Conservation (phyloP, 2,888 invertebrate genomes). For the Ommatoiulus sabulosus region DNA sequence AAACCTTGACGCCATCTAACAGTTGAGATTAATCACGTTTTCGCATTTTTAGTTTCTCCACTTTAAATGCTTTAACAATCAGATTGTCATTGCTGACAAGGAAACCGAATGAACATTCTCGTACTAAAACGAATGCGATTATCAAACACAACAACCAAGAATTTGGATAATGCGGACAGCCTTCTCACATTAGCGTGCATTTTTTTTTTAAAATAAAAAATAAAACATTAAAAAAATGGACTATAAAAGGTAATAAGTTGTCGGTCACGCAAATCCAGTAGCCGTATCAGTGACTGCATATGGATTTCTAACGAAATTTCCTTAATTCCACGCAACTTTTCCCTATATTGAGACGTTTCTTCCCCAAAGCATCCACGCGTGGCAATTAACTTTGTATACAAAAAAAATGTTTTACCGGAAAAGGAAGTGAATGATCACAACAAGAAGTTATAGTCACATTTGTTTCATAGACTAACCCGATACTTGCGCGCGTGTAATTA, state of each 20-base stretch:
- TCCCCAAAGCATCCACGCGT: neutral
- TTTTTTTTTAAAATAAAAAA: too few relatives aligned
- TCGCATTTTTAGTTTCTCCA: neutral
- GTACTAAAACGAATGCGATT: neutral
- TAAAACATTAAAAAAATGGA: neutral
- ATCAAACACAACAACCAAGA: conserved; percentile 17
- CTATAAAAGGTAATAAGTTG: neutral
- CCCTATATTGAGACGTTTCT: neutral
- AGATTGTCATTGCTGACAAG: conserved; percentile 27
- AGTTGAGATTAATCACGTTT: conserved; percentile 13
- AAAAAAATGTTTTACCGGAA: neutral
- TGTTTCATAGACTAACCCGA: neutral
- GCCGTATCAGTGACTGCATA: neutral
- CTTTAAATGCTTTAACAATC: neutral
- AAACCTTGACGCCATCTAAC: conserved; percentile 17
- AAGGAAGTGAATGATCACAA: neutral
- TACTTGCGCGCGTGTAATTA: too few relatives aligned
- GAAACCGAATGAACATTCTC: neutral
- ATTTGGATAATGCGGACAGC: conserved; percentile 17
- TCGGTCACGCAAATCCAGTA: neutral
- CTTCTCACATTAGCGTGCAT: conserved; percentile 1
- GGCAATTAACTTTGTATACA: neutral
- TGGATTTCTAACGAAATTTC: neutral
- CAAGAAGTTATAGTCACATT: neutral
- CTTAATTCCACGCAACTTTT: conserved; percentile 8